phyloP scores from a whole-genome alignment of 2,888 invertebrate species.

The Perizoma flavofasciatum region DNA sequence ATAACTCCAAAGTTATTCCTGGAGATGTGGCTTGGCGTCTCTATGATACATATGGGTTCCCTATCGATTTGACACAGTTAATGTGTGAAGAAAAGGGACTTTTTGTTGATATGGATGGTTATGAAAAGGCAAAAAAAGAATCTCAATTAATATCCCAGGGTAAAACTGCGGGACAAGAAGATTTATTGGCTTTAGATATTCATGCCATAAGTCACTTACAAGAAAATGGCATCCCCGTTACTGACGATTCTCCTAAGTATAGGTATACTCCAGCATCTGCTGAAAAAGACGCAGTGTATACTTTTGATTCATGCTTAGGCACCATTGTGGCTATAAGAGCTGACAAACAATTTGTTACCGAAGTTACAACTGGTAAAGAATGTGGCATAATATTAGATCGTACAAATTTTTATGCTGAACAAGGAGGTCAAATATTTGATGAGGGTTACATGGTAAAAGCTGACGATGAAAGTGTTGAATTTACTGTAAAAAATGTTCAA shows the following conservation, averaged over 20 bases:
- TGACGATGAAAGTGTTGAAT: constrained; percentile 93
- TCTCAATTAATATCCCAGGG: constrained; percentile 96
- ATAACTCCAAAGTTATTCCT: constrained; percentile 88
- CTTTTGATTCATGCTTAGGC: constrained; percentile 88
- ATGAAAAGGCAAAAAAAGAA: constrained; percentile 95
- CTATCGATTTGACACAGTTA: constrained; percentile 97
- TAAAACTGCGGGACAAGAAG: constrained; percentile 90
- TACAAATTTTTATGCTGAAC: constrained; percentile 99
- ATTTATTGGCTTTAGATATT: constrained; percentile 95
- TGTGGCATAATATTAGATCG: constrained; percentile 95
- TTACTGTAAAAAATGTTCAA: constrained; percentile 96
- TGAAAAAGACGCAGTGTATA: constrained; percentile 88
- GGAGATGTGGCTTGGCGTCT: constrained; percentile 99
- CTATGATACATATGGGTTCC: constrained; percentile 99
- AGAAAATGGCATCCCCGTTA: constrained; percentile 88
- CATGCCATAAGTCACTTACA: constrained; percentile 97
- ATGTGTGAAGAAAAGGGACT: constrained; percentile 99
- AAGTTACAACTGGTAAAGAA: constrained; percentile 92
- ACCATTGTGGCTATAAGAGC: constrained; percentile 92
- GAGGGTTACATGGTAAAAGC: constrained; percentile 95
- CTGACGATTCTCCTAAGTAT: constrained; percentile 97
- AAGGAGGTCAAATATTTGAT: constrained; percentile 99
- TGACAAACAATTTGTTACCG: constrained; percentile 93
- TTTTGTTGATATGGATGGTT: constrained; percentile 93
- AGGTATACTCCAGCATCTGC: constrained; percentile 88